Base-by-base conservation (phyloP, 2,888 invertebrate genomes). In the Cantharis nigra region DNA sequence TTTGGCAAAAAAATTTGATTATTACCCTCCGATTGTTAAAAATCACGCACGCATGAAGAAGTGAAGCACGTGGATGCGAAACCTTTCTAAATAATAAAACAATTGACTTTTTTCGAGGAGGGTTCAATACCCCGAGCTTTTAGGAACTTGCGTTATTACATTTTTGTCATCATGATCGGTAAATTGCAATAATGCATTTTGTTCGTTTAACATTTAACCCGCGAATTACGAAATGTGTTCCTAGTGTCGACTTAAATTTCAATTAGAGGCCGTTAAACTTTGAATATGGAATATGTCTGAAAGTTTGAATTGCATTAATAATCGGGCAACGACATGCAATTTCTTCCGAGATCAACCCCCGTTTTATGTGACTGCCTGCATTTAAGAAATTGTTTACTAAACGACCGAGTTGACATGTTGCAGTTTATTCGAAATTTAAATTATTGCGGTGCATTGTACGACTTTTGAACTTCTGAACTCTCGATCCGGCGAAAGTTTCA, bases 1-100 rank as follows among this genome's bases (percentile, higher is more conserved):
- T 30, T 70, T 70, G 13, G 20, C 18, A 18, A 64, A 64, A 63
- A 49, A 49, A n/a, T n/a, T 49, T n/a, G 7, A 49, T 49, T n/a
- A n/a, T 33, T 49, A 49, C 49, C 49, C 49, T 49, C 49, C 13
- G n/a, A 49, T 49, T n/a, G 49, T 49, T 49, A n/a, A 49, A 49
- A 49, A 49, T 49, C 69, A 72, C 63, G 26, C 65, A 72, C 73
- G 73, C 13, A 49, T 49, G n/a, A 49, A 49, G 13, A 49, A 49
- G n/a, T 49, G n/a, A 49, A 49, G 49, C 71, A 63, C 69, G 74
- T 62, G 69, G 73, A 80, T 80, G 77, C 75, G 71, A 79, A 80
- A 82, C 83, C 84, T 84, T 84, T 85, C 83, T 83, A 84, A 82
- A 82, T 83, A 83, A 84, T 84, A 83, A 83, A 84, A 83, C 84